Evolutionary conservation across 30 jellyfish, hydroid and myxozoan genomes (phyloP).

Genomic region (Pseudorhiza aurosa): DNA sequence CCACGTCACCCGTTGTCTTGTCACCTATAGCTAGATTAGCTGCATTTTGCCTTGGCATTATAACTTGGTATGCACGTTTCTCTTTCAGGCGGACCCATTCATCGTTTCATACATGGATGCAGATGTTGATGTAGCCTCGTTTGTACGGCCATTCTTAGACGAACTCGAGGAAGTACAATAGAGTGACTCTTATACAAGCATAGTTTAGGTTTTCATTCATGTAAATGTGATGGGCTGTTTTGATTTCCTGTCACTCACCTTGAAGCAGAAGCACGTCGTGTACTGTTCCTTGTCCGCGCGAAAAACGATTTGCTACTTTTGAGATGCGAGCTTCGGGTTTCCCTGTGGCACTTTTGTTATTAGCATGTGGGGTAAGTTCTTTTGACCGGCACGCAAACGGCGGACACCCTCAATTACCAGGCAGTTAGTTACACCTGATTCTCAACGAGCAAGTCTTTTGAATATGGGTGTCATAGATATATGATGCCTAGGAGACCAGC

Average conservation of each 20-base stretch:
- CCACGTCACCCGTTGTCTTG: not conserved
- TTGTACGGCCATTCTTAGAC: constrained; percentile 59
- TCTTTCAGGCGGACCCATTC: constrained; percentile 54
- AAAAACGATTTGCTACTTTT: too few relatives aligned
- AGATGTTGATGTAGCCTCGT: constrained; percentile 68
- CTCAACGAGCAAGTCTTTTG: too few relatives aligned
- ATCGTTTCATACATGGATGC: constrained; percentile 31
- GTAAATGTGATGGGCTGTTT: not conserved
- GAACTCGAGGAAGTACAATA: constrained; percentile 13
- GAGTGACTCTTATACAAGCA: not conserved
- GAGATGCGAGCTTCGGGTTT: too few relatives aligned
- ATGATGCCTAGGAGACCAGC: too few relatives aligned
- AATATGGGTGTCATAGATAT: too few relatives aligned
- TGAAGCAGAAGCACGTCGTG: too few relatives aligned
- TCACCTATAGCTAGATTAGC: not conserved
- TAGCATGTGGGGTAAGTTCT: too few relatives aligned
- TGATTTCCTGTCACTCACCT: not conserved
- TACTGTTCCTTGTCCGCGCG: too few relatives aligned
- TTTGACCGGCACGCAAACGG: too few relatives aligned
- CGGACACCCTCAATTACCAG: too few relatives aligned
- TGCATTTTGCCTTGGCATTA: not conserved
- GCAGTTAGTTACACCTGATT: too few relatives aligned
- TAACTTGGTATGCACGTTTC: not conserved
- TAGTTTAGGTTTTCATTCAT: not conserved
- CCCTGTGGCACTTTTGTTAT: too few relatives aligned